A percentile compares a stretch with the other conserved stretches of the same genome.
Evolutionary conservation across 1,140 invertebrate species (phyloP).

Genomic region (Drosophila arawakana): DNA sequence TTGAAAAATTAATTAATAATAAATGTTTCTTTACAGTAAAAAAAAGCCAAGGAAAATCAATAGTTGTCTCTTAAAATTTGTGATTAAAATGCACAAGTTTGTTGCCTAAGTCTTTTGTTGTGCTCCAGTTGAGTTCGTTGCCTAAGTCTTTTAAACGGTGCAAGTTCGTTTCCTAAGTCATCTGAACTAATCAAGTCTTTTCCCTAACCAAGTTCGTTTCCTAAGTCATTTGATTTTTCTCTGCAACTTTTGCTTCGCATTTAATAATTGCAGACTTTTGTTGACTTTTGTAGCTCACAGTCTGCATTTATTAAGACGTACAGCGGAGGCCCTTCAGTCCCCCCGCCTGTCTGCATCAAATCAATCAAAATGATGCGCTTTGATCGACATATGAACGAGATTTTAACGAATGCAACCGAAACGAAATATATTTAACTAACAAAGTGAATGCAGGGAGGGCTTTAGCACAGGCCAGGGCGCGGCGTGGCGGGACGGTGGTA

Average conservation of each 20-base stretch:
- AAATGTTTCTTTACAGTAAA: too few relatives aligned
- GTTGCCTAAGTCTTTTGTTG: neutral
- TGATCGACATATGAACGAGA: slow-evolving; percentile 55
- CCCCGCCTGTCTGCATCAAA: slow-evolving; percentile 59
- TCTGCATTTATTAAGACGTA: slow-evolving; percentile 11
- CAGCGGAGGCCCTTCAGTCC: neutral
- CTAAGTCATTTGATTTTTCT: slow-evolving; percentile 31
- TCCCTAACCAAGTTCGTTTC: slow-evolving; percentile 12
- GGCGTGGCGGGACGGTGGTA: too few relatives aligned
- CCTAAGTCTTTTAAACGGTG: slow-evolving; percentile 6
- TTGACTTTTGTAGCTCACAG: neutral
- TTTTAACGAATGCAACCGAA: slow-evolving; percentile 48
- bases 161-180: slow-evolving; percentile 14
- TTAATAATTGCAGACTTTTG: neutral
- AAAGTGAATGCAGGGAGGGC: slow-evolving; percentile 35
- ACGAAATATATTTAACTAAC: slow-evolving; percentile 72
- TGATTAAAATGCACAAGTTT: neutral
- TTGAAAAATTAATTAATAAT: neutral
- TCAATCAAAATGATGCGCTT: slow-evolving; percentile 79
- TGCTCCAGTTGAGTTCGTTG: slow-evolving; percentile 2
- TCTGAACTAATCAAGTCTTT: slow-evolving; percentile 2
- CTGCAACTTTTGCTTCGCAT: neutral
- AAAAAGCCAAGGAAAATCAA: too few relatives aligned
- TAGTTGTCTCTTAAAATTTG: too few relatives aligned
- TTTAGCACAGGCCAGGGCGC: too few relatives aligned